Conservation (phyloP, 2,113 vertebrate genomes). For the Stegastes partitus region DNA sequence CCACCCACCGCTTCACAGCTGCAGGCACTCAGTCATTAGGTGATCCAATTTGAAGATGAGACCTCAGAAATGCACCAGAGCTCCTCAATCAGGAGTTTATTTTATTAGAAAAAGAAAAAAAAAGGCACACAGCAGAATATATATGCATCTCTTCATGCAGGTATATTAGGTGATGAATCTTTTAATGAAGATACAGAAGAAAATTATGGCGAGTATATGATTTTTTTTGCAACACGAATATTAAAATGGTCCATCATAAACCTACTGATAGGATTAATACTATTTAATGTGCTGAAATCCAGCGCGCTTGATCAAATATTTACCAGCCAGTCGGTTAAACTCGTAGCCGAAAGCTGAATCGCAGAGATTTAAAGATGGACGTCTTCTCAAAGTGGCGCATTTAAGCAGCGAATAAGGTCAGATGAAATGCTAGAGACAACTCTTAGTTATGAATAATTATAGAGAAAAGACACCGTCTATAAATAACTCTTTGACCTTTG, state of each 20-base stretch:
- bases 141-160: neutral
- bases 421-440: slow-evolving; percentile 5
- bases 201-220: neutral
- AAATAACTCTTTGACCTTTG: slow-evolving; percentile 26
- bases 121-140: neutral
- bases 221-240: neutral
- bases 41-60: slow-evolving; percentile 33
- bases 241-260: neutral
- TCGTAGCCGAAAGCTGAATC: slow-evolving; percentile 6
- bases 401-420: slow-evolving; percentile 2
- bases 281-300: neutral
- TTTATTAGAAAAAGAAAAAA: neutral
- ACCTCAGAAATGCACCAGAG: neutral
- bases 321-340: too few relatives aligned
- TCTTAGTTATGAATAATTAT: slow-evolving; percentile 6
- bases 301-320: neutral
- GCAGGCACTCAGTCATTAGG: slow-evolving; percentile 23
- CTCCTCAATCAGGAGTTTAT: neutral
- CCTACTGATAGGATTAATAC: neutral
- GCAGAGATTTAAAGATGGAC: neutral
- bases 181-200: neutral
- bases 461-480: neutral
- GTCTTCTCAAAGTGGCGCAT: neutral
- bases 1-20: slow-evolving; percentile 31
- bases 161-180: neutral